Evolutionary conservation across 2,113 vertebrate genomes (phyloP).

Genomic region (Paramisgurnus dabryanus): DNA sequence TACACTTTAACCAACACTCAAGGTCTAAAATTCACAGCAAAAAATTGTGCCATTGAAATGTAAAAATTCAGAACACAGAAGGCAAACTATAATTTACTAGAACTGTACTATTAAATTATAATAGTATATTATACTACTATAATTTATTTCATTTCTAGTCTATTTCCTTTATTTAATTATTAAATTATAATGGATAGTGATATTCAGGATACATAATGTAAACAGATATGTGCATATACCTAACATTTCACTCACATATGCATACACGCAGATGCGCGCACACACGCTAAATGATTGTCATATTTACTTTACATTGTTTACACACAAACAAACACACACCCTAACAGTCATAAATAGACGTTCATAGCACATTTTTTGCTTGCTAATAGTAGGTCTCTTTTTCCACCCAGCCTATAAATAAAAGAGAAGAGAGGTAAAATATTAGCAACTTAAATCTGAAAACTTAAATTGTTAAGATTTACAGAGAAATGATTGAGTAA

Average conservation of each 20-base stretch:
- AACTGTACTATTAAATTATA: too few species aligned
- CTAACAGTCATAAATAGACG: constrained; percentile 36
- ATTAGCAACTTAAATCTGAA: background rate
- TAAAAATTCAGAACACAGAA: background rate
- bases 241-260: constrained; percentile 20
- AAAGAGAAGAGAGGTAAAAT: constrained; percentile 47
- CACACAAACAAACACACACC: constrained; percentile 26
- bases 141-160: too few species aligned
- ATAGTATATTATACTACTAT: too few species aligned
- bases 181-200: background rate
- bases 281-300: background rate
- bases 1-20: background rate
- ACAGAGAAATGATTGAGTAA: too few species aligned
- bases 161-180: background rate
- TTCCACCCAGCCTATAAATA: constrained; percentile 83
- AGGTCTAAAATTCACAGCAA: constrained; percentile 17
- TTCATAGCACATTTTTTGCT: constrained; percentile 53
- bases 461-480: too few species aligned
- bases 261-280: background rate
- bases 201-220: constrained; percentile 28
- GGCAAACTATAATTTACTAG: too few species aligned
- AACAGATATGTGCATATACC: background rate
- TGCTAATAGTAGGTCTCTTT: constrained; percentile 83
- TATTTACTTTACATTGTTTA: background rate
- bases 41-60: background rate